Conservation (phyloP, 2,888 invertebrate species). For the Cyrtodaria siliqua region DNA sequence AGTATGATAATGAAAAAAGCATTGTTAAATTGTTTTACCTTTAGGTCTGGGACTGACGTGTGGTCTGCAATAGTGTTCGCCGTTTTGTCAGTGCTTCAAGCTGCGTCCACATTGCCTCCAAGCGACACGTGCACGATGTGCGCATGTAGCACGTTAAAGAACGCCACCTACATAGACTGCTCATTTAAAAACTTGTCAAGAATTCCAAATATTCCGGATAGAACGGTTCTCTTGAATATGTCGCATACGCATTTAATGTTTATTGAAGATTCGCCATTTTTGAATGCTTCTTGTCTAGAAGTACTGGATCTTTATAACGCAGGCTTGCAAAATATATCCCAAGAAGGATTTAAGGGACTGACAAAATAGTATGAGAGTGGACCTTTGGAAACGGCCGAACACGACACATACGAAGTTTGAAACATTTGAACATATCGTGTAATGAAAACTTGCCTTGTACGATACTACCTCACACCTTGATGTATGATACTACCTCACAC, state of each 20-base stretch:
- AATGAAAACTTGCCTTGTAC: constrained; percentile 37
- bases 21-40: too few relatives aligned
- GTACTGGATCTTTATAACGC: constrained; percentile 16
- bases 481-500: constrained; percentile 38
- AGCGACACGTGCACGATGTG: constrained; percentile 5
- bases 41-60: too few relatives aligned
- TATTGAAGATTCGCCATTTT: not conserved
- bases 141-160: constrained; percentile 4
- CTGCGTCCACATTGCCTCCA: too few relatives aligned
- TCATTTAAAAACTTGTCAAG: constrained; percentile 8
- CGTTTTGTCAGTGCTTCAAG: too few relatives aligned
- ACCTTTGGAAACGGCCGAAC: too few relatives aligned
- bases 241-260: not conserved
- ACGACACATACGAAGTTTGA: too few relatives aligned
- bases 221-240: constrained; percentile 9
- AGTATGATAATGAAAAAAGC: too few relatives aligned
- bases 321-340: not conserved
- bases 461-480: constrained; percentile 15
- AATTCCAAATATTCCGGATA: constrained; percentile 4
- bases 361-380: too few relatives aligned
- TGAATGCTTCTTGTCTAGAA: constrained; percentile 1
- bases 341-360: constrained; percentile 20
- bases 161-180: constrained; percentile 5
- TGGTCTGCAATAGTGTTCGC: too few relatives aligned
- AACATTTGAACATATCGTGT: constrained; percentile 27